These are phyloP conservation scores for Enchytraeus crypticus DNA, from an alignment of 2,888 invertebrate species.

Conservation along the genomic window DNA sequence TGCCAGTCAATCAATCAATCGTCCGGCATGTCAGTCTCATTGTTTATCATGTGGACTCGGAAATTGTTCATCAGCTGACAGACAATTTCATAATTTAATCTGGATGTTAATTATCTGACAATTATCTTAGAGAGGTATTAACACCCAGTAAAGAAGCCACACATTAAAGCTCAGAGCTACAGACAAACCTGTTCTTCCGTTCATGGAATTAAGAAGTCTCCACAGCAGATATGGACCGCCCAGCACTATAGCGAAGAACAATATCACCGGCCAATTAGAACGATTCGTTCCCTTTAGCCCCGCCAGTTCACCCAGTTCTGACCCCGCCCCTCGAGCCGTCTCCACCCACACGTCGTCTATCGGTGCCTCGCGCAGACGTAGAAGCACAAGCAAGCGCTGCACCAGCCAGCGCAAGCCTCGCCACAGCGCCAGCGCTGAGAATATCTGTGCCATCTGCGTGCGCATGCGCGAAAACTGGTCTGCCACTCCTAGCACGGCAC, in stretches of 20 bases:
- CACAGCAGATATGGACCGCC: constrained; percentile 86
- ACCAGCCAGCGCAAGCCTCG: constrained; percentile 72
- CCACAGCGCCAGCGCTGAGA: constrained; percentile 77
- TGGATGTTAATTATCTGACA: too few species aligned
- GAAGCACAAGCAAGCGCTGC: constrained; percentile 61
- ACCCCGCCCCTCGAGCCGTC: constrained; percentile 29
- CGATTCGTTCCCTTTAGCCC: constrained; percentile 26
- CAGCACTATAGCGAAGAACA: constrained; percentile 78
- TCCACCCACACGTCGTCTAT: constrained; percentile 46
- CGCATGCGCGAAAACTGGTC: constrained; percentile 82
- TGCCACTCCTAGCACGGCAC: constrained; percentile 88
- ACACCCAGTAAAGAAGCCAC: too few species aligned
- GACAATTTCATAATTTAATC: too few species aligned
- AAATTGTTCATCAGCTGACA: too few species aligned
- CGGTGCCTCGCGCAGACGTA: constrained; percentile 50
- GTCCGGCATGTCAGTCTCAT: background rate
- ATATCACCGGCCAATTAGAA: constrained; percentile 75
- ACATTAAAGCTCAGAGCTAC: too few species aligned
- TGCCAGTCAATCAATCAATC: too few species aligned
- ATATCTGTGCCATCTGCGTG: constrained; percentile 72
- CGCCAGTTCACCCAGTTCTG: background rate
- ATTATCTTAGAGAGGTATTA: too few species aligned
- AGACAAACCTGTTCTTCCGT: too few species aligned
- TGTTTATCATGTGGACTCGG: too few species aligned
- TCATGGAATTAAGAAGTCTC: too few species aligned